phyloP scores from a whole-genome alignment of 1,140 invertebrate species.

The Drosophila pruinosa region DNA sequence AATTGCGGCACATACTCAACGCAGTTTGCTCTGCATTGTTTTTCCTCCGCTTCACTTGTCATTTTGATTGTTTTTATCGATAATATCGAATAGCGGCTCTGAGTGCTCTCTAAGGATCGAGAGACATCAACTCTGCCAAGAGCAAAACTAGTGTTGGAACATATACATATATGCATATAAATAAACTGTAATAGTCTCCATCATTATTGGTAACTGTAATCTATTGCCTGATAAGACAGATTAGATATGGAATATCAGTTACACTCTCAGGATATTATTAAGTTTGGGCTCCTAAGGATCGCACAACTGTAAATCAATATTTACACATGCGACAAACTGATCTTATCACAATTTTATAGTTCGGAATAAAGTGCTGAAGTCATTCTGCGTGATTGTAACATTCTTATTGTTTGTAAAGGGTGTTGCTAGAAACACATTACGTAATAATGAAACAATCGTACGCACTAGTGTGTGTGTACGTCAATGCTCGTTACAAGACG shows the following conservation, averaged over 20 bases:
- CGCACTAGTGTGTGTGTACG: slow-evolving; percentile 12
- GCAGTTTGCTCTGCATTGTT: no score
- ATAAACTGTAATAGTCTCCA: not conserved
- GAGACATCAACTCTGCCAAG: not conserved
- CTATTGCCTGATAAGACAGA: not conserved
- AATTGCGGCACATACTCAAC: slow-evolving; percentile 1
- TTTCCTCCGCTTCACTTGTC: not conserved
- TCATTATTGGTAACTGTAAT: not conserved
- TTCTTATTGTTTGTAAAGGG: slow-evolving; percentile 10
- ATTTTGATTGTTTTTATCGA: not conserved
- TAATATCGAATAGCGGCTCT: not conserved
- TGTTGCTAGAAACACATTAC: slow-evolving; percentile 21
- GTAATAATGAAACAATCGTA: slow-evolving; percentile 34
- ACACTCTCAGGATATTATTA: not conserved
- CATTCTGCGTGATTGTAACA: slow-evolving; percentile 17
- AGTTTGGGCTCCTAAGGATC: not conserved
- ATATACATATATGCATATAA: no score
- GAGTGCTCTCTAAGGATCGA: not conserved
- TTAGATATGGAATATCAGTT: not conserved
- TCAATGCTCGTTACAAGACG: slow-evolving; percentile 1
- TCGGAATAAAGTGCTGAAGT: slow-evolving; percentile 12
- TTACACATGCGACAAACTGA: not conserved
- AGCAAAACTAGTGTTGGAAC: no score
- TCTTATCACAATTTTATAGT: slow-evolving; percentile 7
- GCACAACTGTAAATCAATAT: not conserved